Evolutionary conservation across 2,113 vertebrate species (phyloP).

Genomic region (Empidonax alnorum): DNA sequence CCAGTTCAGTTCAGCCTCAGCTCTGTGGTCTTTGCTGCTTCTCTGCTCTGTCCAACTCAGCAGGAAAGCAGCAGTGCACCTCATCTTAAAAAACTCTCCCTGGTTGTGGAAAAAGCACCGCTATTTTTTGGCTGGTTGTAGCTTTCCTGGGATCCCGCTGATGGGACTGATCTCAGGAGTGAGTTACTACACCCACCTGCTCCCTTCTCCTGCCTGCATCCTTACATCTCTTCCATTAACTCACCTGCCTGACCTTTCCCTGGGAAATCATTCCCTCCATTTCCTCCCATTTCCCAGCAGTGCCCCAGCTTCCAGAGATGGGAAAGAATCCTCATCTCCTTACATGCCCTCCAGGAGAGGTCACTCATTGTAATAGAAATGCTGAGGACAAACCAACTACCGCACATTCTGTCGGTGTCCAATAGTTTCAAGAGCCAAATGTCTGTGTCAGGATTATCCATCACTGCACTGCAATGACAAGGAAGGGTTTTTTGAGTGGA

Average conservation of each 20-base stretch:
- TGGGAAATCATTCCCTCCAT: neutral
- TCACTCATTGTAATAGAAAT: neutral
- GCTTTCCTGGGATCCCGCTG: neutral
- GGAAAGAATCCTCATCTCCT: neutral
- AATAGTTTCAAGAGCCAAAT: neutral
- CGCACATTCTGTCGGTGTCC: rapidly evolving
- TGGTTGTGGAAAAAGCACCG: neutral
- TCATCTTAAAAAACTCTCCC: neutral
- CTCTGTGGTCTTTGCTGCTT: neutral
- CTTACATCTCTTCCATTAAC: neutral
- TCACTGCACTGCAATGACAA: neutral
- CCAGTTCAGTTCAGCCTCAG: rapidly evolving
- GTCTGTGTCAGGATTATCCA: neutral
- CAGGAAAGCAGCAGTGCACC: neutral
- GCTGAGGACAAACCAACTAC: neutral
- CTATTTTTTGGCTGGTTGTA: neutral
- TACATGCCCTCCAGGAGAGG: neutral
- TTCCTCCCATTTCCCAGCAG: neutral
- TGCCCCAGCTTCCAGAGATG: neutral
- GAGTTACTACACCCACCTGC: neutral
- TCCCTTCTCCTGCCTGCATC: neutral
- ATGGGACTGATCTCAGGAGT: neutral
- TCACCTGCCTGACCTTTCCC: neutral
- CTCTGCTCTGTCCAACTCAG: no score
- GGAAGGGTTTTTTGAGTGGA: neutral